These are phyloP conservation scores for Ornithoptera priamus DNA, from an alignment of 2,888 invertebrate genomes.

Conservation along the genomic window DNA sequence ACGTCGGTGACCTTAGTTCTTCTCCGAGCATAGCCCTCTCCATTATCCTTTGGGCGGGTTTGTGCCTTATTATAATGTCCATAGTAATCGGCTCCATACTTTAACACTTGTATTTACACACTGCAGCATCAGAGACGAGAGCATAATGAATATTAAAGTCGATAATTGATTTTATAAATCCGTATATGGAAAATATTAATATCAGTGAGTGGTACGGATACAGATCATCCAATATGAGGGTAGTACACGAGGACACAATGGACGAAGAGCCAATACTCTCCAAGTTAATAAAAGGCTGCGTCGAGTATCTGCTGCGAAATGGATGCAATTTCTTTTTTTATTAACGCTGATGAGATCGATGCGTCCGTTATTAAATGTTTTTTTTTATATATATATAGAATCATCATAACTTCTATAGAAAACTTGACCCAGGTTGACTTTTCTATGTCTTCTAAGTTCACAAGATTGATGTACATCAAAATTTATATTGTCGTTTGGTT, in stretches of 20 bases:
- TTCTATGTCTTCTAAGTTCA: too few species aligned
- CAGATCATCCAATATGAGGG: background rate
- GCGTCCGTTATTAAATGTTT: background rate
- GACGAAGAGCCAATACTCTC: conserved; percentile 9
- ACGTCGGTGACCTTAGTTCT: too few species aligned
- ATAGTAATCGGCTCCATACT: too few species aligned
- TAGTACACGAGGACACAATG: background rate
- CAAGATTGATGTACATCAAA: too few species aligned
- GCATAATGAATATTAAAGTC: too few species aligned
- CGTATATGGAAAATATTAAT: background rate
- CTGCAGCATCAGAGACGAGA: too few species aligned
- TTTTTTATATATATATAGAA: background rate
- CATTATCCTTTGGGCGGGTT: too few species aligned
- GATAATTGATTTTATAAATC: background rate
- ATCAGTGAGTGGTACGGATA: background rate
- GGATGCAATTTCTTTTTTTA: conserved; percentile 17
- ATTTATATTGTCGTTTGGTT: too few species aligned
- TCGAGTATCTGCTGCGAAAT: conserved; percentile 17
- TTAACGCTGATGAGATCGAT: background rate
- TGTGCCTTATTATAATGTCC: too few species aligned
- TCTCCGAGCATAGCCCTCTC: too few species aligned
- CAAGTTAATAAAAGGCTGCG: conserved; percentile 15
- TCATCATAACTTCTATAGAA: background rate
- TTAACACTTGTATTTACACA: too few species aligned
- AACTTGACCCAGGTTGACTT: background rate